Evolutionary conservation across 2,797 vertebrate genomes (phyloP), one percentile per base, ranked within the genome.

Genomic region (Parauchenoglanis ngamensis): DNA sequence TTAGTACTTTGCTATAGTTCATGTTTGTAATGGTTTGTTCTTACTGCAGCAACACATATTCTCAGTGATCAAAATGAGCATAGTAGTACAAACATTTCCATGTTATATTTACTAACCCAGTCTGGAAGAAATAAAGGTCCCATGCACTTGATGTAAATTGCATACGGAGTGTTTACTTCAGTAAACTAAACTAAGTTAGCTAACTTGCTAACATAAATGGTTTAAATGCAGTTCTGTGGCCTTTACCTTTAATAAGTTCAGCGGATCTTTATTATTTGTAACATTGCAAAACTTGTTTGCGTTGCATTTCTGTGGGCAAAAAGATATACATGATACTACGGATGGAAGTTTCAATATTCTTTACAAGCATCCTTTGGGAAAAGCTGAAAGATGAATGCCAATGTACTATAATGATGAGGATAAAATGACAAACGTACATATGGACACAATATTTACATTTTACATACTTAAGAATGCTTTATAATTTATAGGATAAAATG

Each of bases 201-300:
- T 35, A 35, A 35, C 35, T 35, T 68, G 28, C 65, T 35, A 68
- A 68, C 28, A 68, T 13, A 28, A 70, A 0, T 35, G 31, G 35
- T 70, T 40, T 70, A 35, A 35, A 70, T 70, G 0, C 67, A 40
- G 6, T 70, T 70, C 67, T 21, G 2, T 2, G 17, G 31, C 7
- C 35, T 8, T 3, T 17, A 17, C 78, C 79, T 75, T 83, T 89
- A 63, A 92, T 44, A 91, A 88, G 75, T 86, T 83, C 68, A 85
- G 83, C 86, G 23, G n/a, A 25, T 63, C 78, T 19, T 72, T 57
- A 21, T 72, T 44, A 21, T 72, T 72, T 40, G 35, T 72, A 70
- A 70, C 35, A 63, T 15, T 70, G 15, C 15, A 40, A 21, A 21
- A 40, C 35, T 49, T 49, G 8, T 49, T 49, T 7, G 46, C 1